Evolutionary conservation across 2,797 vertebrate species (phyloP).

Genomic region (Catamblyrhynchus diadema): DNA sequence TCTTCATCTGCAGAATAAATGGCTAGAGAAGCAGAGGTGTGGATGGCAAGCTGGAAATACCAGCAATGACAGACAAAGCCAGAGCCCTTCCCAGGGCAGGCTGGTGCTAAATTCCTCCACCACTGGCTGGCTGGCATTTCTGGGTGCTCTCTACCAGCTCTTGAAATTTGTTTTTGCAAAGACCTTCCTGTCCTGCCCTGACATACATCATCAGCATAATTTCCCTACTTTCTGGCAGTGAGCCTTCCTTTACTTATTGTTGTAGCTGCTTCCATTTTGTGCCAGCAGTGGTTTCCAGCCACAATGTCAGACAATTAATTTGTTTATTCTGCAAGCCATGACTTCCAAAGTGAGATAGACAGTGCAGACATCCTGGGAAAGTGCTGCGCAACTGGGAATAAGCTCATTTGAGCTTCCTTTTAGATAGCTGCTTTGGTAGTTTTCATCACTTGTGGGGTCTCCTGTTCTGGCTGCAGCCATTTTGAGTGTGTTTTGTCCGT

Average conservation of each 20-base stretch:
- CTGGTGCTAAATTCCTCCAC: neutral
- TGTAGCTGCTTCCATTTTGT: slow-evolving; percentile 49
- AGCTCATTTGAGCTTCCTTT: slow-evolving; percentile 2
- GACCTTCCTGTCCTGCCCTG: neutral
- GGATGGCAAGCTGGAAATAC: neutral
- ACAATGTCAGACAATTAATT: slow-evolving; percentile 30
- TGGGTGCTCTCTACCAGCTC: neutral
- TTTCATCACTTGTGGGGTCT: neutral
- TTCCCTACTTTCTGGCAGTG: neutral
- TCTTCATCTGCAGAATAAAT: neutral
- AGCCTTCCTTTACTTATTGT: slow-evolving; percentile 30
- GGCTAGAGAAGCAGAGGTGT: neutral
- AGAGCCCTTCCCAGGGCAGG: rapidly evolving
- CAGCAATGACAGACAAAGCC: neutral
- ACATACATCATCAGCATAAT: neutral
- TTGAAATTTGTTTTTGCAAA: neutral
- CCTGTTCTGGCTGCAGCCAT: neutral
- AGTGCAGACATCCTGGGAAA: slow-evolving; percentile 33
- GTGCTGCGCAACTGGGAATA: slow-evolving; percentile 4
- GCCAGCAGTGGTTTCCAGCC: slow-evolving; percentile 26
- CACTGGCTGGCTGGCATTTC: neutral
- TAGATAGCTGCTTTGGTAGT: slow-evolving; percentile 5
- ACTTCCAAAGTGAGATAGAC: slow-evolving; percentile 33
- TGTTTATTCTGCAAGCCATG: slow-evolving; percentile 17
- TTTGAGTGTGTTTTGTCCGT: neutral